phyloP scores from a whole-genome alignment of 2,797 vertebrate species.

The Vespertilio murinus region DNA sequence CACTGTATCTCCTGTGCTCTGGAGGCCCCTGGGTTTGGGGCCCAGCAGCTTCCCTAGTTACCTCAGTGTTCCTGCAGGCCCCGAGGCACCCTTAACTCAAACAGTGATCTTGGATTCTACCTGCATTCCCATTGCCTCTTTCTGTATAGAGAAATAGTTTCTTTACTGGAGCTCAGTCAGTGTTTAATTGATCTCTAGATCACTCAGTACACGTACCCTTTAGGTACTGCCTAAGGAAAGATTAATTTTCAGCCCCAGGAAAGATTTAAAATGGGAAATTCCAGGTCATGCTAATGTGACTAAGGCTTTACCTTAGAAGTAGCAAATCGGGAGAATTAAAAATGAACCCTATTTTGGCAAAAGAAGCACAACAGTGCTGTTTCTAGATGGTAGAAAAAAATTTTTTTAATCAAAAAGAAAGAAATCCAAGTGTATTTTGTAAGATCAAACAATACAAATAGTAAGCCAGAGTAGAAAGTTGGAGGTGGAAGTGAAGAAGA shows the following conservation, averaged over 20 bases:
- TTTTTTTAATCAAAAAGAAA: conserved; percentile 37
- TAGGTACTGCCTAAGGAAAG: conserved; percentile 80
- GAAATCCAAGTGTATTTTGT: conserved; percentile 13
- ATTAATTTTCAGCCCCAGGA: conserved; percentile 79
- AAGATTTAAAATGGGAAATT: conserved; percentile 74
- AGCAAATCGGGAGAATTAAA: conserved; percentile 68
- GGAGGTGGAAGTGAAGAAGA: neutral
- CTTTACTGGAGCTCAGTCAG: conserved; percentile 61
- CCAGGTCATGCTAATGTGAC: conserved; percentile 64
- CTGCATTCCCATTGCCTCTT: neutral
- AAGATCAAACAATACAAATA: neutral
- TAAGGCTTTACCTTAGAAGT: conserved; percentile 66
- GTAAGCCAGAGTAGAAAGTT: neutral
- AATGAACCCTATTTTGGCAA: conserved; percentile 64
- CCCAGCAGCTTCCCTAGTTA: neutral
- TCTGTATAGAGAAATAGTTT: conserved; percentile 56
- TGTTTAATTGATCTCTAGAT: conserved; percentile 77
- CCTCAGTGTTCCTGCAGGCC: neutral
- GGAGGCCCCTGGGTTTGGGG: neutral
- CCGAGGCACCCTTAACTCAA: neutral
- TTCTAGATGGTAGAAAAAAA: conserved; percentile 6
- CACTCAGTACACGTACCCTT: conserved; percentile 71
- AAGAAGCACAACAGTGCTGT: conserved; percentile 35
- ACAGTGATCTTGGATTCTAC: neutral
- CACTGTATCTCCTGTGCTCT: neutral